Base-by-base conservation (phyloP, 1,140 invertebrate genomes). In the Phocides pigmalion region DNA sequence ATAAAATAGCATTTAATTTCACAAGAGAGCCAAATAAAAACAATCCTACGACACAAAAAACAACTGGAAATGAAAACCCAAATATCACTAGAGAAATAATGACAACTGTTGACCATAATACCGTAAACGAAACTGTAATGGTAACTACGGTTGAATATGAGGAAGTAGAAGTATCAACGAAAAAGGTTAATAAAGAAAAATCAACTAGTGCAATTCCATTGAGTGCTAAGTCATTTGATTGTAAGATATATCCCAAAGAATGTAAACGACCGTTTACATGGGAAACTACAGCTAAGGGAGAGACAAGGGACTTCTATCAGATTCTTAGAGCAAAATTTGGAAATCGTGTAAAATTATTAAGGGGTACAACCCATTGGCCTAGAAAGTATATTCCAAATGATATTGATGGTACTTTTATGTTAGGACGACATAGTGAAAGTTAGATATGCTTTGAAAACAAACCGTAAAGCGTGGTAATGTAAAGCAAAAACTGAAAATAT, bases 261-360 rank as follows among this genome's bases (percentile, higher is more conserved):
- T 89, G 83, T 47, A 56, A 82, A n/a, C 66, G 76, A 41, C 83
- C 83, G 14, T 41, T 46, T 2, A 82, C 79, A 8, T 90, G 88
- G 88, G 81, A 84, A 49, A 90, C 86, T 2, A 89, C 88, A 19
- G 22, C 50, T 0, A 68, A 71, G 61, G 82, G 86, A n/a, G 86
- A 90, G 68, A 87, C 74, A 2, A 80, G 86, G 65, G 86, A 90
- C 50, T 89, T 86, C 53, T 84, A 69, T 20, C 79, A 81, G 68
- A 84, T 90, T 56, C 50, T 90, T 0, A 84, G 65, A 69, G 74
- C 72, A 22, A 62, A 68, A 25, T 88, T 67, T 35, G 85, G 84
- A 1, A 63, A 74, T 59, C 67, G 72, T 17, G 35, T 81, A 0
- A 72, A 64, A 53, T 19, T 79, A 42, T 53, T 84, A 25, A 68